These are phyloP conservation scores for Anthoptus insignis DNA, from an alignment of 2,888 invertebrate genomes.

Conservation along the genomic window DNA sequence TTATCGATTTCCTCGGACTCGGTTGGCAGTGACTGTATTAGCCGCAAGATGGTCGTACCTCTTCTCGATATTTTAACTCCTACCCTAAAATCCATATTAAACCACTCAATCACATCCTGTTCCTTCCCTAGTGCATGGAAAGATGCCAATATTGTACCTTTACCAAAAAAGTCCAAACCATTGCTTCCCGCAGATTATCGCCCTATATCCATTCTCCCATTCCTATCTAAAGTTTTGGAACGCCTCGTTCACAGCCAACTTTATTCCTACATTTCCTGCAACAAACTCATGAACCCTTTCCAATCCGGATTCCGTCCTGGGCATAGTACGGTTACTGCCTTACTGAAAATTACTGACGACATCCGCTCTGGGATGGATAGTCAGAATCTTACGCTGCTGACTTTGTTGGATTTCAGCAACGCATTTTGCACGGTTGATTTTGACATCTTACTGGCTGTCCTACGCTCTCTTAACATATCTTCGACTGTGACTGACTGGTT, in stretches of 20 bases:
- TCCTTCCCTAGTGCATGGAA: too few species aligned
- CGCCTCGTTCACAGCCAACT: background rate
- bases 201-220: too few species aligned
- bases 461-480: conserved; percentile 17
- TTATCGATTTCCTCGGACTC: too few species aligned
- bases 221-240: conserved; percentile 36
- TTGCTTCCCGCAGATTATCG: too few species aligned
- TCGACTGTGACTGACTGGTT: conserved; percentile 2
- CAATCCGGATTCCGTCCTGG: conserved; percentile 11
- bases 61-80: too few species aligned
- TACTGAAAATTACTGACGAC: conserved; percentile 21
- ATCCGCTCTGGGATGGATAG: conserved; percentile 10
- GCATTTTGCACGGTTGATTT: conserved; percentile 10
- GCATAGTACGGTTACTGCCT: conserved; percentile 18
- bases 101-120: too few species aligned
- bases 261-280: background rate
- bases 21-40: too few species aligned
- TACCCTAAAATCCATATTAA: too few species aligned
- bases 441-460: conserved; percentile 14
- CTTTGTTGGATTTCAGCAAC: conserved; percentile 21
- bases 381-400: conserved; percentile 9
- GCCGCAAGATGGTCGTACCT: too few species aligned
- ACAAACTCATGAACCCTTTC: background rate
- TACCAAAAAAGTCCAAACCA: too few species aligned
- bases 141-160: too few species aligned